Conservation (phyloP, 2,113 vertebrate genomes). For the Prinia subflava region DNA sequence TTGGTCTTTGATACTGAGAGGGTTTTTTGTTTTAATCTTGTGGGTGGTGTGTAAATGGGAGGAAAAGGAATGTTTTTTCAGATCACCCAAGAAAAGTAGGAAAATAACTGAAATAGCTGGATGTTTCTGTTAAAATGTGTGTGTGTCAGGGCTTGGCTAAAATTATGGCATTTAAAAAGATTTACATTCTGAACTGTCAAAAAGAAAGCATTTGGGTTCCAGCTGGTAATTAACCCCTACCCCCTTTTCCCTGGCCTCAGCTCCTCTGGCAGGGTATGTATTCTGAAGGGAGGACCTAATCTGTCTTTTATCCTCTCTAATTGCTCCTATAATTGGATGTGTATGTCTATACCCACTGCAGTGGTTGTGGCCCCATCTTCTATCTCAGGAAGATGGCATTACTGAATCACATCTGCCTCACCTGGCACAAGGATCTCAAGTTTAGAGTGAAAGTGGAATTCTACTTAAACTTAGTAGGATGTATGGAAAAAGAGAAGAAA, state of each 20-base stretch:
- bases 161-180: neutral
- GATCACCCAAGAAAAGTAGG: neutral
- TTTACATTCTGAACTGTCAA: neutral
- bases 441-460: neutral
- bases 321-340: neutral
- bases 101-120: neutral
- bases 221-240: neutral
- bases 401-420: neutral
- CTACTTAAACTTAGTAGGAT: neutral
- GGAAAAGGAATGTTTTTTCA: neutral
- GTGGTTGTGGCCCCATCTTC: neutral
- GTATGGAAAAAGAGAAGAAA: neutral
- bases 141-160: neutral
- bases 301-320: neutral
- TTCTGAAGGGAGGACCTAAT: neutral
- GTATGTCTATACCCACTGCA: neutral
- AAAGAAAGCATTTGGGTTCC: neutral
- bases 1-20: neutral
- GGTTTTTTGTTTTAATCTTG: neutral
- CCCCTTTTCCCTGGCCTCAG: neutral
- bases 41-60: neutral
- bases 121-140: neutral
- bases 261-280: neutral
- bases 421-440: neutral
- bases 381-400: neutral